Evolutionary conservation across 2,797 vertebrate species (phyloP).

Genomic region (Cryptoprocta ferox): DNA sequence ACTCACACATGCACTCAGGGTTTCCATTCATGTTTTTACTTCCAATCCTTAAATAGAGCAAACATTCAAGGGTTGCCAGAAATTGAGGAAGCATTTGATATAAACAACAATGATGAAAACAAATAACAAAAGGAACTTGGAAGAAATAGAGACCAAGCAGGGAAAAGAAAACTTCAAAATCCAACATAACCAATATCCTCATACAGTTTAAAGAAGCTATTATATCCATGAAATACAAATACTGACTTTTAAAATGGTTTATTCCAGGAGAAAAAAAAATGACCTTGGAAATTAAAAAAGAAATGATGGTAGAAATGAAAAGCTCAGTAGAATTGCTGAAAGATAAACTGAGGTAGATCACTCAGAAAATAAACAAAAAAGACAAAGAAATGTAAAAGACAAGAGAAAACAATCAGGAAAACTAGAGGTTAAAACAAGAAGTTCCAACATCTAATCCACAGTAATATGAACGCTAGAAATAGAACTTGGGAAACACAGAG

Average conservation of each 20-base stretch:
- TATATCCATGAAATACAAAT: neutral
- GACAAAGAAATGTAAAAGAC: neutral
- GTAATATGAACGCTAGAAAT: neutral
- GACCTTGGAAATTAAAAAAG: neutral
- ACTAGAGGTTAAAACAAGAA: neutral
- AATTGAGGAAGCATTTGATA: neutral
- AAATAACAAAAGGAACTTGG: neutral
- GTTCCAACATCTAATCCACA: neutral
- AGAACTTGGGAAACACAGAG: neutral
- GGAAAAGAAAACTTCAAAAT: constrained; percentile 36
- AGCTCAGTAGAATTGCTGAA: neutral
- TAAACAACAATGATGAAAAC: neutral
- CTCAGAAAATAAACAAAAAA: neutral
- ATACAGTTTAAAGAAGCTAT: neutral
- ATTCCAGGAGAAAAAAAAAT: neutral
- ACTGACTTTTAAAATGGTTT: neutral
- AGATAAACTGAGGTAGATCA: neutral
- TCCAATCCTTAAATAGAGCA: constrained; percentile 4
- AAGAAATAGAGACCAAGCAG: neutral
- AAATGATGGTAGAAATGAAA: neutral
- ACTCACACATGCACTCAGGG: neutral
- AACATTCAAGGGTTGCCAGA: neutral
- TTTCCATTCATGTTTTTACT: neutral
- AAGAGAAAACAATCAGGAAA: neutral
- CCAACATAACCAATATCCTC: neutral